Evolutionary conservation across 2,113 vertebrate species (phyloP), one percentile per base, ranked within the genome.

Genomic region (Nyctereutes procyonoides): DNA sequence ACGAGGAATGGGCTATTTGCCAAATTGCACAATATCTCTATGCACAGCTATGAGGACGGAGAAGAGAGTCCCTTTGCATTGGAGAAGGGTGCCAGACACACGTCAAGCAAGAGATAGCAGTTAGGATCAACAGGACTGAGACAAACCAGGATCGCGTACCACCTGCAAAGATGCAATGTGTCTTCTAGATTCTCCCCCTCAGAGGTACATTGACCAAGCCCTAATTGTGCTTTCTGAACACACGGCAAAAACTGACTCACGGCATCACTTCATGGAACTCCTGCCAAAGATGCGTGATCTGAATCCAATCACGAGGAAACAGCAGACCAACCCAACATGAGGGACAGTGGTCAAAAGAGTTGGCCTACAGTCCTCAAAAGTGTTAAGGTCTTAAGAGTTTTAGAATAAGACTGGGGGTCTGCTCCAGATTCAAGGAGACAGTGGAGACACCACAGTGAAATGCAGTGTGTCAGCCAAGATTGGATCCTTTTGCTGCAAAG

Each of bases 211-310:
- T 98, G 98, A 97, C 76, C 43, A 97, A 97, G 96, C 90, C 92
- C 93, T 98, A 98, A 98, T 98, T 98, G 98, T 97, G 98, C 96
- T 97, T 98, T 98, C 96, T 94, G 76, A 88, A 98, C 85, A 92
- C 26, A 62, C 43, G 30, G 62, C 62, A 63, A 63, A 63, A 20
- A 63, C 12, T 14, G 62, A 63, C 30, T 77, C 43, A n/a, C 22
- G 83, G 48, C 79, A 32, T 35, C 77, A 4, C 86, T 77, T 86
- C 24, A 17, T 2, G 67, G 77, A 80, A 77, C 51, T 51, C 43
- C 56, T 96, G 74, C 48, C 71, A 8, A 48, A 92, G 67, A 80
- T 8, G 19, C 56, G 35, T 0, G 51, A n/a, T 30, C 81, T 58
- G 48, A 81, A 89, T 71, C 71, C 65, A 81, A 65, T 85, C 85